Base-by-base conservation (phyloP, 2,797 vertebrate species). In the Saxicola maurus region DNA sequence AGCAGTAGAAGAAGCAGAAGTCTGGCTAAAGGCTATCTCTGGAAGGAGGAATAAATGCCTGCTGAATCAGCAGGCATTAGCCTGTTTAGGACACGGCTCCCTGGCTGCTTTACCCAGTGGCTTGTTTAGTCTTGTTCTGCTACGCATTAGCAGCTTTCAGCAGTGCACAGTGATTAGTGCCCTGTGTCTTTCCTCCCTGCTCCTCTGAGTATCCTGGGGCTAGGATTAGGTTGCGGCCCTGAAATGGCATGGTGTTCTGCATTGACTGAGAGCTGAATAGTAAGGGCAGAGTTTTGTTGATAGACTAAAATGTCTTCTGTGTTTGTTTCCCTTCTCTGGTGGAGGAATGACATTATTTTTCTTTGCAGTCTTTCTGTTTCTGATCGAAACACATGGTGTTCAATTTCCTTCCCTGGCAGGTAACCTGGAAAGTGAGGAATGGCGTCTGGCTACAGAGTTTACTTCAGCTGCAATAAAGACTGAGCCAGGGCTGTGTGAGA, bases 401-500 rank as follows among this genome's bases (percentile, higher is more conserved):
- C 45, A 11, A 92, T 95, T 95, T 82, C 56, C 74, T 95, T 88
- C 75, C 43, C 90, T 93, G 78, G 65, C 91, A 97, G 97, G 97
- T 79, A 98, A 99, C 66, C 97, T 98, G 5, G 98, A 99, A 38
- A 96, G 95, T 27, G 98, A 99, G 84, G 96, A 97, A 20, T 99
- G 99, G 99, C 97, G 98, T 93, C 95, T 98, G 91, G 87, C 98
- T 96, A 93, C 98, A 92, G 97, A 98, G 96, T 90, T 98, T 31
- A 94, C 96, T 94, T 97, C 98, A 45, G 91, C 98, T 24, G 95
- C 97, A 82, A 95, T 98, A 89, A 98, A 98, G 96, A 98, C 98
- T 33, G 98, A 99, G 89, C 96, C 97, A 8, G 96, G 97, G 11
- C 96, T 98, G 25, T 98, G 98, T 1, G 98, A 98, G 62, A 93